A percentile compares a stretch with the other conserved stretches of the same genome.
Conservation (phyloP, 2,113 vertebrate species). For the Ctenodactylus gundi region DNA sequence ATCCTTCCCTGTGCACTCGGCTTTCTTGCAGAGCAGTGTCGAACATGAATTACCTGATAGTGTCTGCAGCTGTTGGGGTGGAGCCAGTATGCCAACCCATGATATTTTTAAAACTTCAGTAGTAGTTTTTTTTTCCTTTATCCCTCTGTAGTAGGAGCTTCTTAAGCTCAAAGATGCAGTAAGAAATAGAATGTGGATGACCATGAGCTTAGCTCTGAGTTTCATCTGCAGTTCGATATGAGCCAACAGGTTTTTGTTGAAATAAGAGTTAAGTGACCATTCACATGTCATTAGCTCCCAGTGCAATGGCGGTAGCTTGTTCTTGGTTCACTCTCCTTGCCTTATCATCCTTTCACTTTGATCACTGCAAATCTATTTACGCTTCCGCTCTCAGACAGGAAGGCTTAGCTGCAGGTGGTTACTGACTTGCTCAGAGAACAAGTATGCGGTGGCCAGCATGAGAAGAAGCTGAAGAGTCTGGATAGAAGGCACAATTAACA, state of each 20-base stretch:
- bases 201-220: not conserved
- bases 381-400: not conserved
- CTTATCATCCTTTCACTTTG: not conserved
- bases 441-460: too few relatives aligned
- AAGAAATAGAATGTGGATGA: not conserved
- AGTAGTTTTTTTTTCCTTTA: not conserved
- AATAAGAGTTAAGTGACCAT: fast-evolving
- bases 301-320: not conserved
- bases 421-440: not conserved
- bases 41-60: fast-evolving
- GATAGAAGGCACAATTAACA: too few relatives aligned
- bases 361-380: not conserved
- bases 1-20: not conserved
- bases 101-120: not conserved
- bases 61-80: not conserved
- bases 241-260: not conserved
- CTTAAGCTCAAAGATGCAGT: not conserved
- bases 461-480: too few relatives aligned
- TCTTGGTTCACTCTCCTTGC: not conserved
- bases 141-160: not conserved
- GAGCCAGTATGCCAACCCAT: not conserved
- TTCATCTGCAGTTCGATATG: too few relatives aligned
- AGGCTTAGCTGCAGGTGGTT: not conserved
- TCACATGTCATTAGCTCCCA: too few relatives aligned
- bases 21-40: not conserved